A percentile compares a stretch with the other conserved stretches of the same genome.
Conservation (phyloP, 2,113 vertebrate genomes). For the Numida meleagris region DNA sequence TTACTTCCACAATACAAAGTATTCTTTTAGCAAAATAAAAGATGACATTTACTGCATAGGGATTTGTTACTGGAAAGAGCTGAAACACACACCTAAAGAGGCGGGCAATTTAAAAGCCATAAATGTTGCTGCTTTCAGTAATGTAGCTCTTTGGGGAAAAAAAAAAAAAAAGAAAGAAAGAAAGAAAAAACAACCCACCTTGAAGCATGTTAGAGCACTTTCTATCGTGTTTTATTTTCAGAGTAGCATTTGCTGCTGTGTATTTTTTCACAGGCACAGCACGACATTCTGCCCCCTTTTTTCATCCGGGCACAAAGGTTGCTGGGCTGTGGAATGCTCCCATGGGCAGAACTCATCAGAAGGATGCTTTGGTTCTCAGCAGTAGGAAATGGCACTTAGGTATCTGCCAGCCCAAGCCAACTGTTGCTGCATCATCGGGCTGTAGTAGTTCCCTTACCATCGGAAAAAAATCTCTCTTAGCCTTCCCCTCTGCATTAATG, state of each 20-base stretch:
- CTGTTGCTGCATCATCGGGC: background rate
- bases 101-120: background rate
- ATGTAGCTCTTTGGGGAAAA: background rate
- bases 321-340: background rate
- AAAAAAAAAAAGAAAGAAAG: no score
- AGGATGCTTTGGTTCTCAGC: background rate
- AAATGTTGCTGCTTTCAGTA: background rate
- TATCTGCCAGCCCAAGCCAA: background rate
- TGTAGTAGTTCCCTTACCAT: background rate
- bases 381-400: background rate
- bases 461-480: background rate
- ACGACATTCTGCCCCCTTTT: background rate
- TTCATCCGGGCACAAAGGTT: background rate
- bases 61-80: background rate
- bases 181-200: background rate
- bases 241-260: background rate
- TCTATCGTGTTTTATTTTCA: background rate
- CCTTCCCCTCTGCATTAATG: background rate
- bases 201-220: background rate
- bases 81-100: background rate
- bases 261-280: background rate
- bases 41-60: background rate
- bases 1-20: background rate
- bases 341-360: background rate
- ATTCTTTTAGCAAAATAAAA: conserved; percentile 30